Base-by-base conservation (phyloP, 2,113 vertebrate species). In the Echinops telfairi region DNA sequence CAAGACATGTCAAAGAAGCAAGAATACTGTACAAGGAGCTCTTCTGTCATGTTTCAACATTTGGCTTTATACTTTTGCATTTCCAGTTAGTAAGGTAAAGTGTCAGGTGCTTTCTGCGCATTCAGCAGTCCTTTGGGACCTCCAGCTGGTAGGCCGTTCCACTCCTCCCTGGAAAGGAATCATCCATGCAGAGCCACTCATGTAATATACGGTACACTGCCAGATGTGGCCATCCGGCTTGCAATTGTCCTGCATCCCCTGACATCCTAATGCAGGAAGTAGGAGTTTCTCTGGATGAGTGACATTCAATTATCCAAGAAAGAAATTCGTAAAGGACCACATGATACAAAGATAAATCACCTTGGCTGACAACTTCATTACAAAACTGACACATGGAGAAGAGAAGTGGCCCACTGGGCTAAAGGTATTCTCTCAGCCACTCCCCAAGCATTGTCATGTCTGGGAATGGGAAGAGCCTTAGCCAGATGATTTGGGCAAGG, bases 231-330 rank as follows among this genome's bases (percentile, higher is more conserved):
- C 82, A 47, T 86, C 47, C 33, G 0, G 22, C 76, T 90, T 4
- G 0, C 14, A 66, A 94, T 80, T 53, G 62, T 60, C 43, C 22
- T 14, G 36, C 66, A 29, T 93, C 83, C 93, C 85, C 71, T 90
- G 93, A 93, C 88, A 94, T 82, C 90, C 94, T 90, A 92, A 93
- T 86, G 92, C 76, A 86, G 90, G 96, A 96, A 95, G 95, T 79
- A 68, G 88, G 88, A 83, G 83, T 86, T 90, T 96, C 83, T 88
- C 76, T 88, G 92, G 96, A 93, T 97, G 96, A 97, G 83, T 96
- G 97, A 97, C 97, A 96, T 96, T 97, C 96, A 97, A 97, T 97
- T 97, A 96, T 96, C 96, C 92, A 90, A 90, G 93, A 96, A 92
- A 96, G 95, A 96, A 95, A 96, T 96, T 96, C 93, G 96, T 97